Percentiles rank a stretch among this genome's conserved stretches.
These are phyloP conservation scores for Odobenus rosmarus DNA, from an alignment of 2,113 vertebrate species.

Conservation along the genomic window DNA sequence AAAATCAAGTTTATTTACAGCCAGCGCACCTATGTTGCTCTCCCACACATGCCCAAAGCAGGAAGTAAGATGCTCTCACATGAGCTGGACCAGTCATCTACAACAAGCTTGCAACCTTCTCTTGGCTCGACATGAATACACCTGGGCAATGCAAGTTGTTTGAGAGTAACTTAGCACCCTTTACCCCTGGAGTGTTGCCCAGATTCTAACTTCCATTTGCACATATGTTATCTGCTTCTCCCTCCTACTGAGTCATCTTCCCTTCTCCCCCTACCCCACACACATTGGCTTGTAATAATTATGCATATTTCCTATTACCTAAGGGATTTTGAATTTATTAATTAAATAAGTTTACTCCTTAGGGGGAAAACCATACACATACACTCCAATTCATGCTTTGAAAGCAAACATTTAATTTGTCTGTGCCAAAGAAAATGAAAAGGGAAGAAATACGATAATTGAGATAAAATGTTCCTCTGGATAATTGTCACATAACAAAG, in stretches of 20 bases:
- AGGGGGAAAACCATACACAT: neutral
- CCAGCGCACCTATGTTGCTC: neutral
- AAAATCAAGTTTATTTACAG: neutral
- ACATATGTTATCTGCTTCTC: neutral
- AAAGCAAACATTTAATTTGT: constrained; percentile 57
- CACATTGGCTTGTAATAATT: constrained; percentile 6
- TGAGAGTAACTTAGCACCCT: neutral
- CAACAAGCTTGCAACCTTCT: neutral
- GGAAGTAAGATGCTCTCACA: neutral
- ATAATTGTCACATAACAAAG: constrained; percentile 48
- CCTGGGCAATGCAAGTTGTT: neutral
- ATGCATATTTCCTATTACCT: constrained; percentile 1
- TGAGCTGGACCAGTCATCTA: neutral
- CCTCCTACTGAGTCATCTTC: neutral
- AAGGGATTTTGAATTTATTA: constrained; percentile 64
- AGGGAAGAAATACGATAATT: constrained; percentile 44
- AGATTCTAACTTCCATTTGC: neutral
- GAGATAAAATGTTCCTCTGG: neutral
- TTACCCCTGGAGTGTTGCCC: neutral
- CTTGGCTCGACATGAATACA: neutral
- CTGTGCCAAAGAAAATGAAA: constrained; percentile 60
- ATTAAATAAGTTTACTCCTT: constrained; percentile 56
- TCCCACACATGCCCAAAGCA: neutral
- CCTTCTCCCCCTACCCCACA: neutral
- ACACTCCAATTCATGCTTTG: constrained; percentile 7